Evolutionary conservation across 2,888 invertebrate genomes (phyloP), one percentile per base, ranked within the genome.

Genomic region (Idaea straminata): DNA sequence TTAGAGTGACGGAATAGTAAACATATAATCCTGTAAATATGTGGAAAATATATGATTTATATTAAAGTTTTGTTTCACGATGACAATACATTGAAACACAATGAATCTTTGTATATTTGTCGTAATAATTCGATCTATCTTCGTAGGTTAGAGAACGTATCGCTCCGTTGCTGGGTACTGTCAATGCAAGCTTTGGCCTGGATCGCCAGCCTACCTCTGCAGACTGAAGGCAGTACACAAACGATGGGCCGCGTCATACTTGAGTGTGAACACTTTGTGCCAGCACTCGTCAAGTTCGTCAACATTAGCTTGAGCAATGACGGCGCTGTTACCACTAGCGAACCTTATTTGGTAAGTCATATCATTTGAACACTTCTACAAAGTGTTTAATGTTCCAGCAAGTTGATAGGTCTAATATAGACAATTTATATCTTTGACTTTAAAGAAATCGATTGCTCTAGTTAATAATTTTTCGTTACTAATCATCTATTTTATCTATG

Each of bases 161-260:
- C 91, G 13, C 77, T 92, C n/a, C 93, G 96, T 67, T 96, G 96
- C 69, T 97, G 97, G 97, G 96, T 96, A 76, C 91, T 96, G 36
- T 95, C 96, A 0, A 94, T 97, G 84, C 96, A 97, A 80, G 95
- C 95, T 15, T 86, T 97, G 62, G 96, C 96, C 1, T 92, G 96
- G 81, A 94, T 96, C 61, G 95, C 96, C 63, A 96, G 96, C 66
- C 76, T 91, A 62, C 90, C 91, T 35, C 67, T 62, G 13, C 72
- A 92, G 91, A 86, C 86, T 58, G 92, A 91, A 67, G 90, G 90
- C 66, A 88, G 87, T 65, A 84, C 84, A 0, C 94, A 94, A 66
- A 94, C 95, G 3, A 94, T 95, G 94, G 95, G 95, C 0, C 92
- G 94, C 57, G 94, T 93, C 61, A 94, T 96, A 59, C 89, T 95